These are phyloP conservation scores for Galaxea fascicularis DNA, from an alignment of 92 coral and sea anemone genomes.

Conservation along the genomic window DNA sequence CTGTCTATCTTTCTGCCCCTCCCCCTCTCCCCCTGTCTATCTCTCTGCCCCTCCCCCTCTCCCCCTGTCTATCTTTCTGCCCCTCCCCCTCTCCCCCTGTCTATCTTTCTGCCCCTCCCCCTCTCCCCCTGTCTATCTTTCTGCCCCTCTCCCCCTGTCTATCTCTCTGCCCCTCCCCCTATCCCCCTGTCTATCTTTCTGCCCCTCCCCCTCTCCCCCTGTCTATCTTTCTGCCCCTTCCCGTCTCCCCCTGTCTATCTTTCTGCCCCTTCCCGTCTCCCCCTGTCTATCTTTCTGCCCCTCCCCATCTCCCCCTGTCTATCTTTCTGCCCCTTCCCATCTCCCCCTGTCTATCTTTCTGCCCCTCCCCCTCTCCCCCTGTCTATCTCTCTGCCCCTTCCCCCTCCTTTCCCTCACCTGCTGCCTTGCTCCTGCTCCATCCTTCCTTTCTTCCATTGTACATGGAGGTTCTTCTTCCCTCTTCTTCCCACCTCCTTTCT, in stretches of 20 bases:
- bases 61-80: too few relatives aligned
- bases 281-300: too few relatives aligned
- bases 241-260: too few relatives aligned
- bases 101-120: too few relatives aligned
- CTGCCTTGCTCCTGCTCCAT: background rate
- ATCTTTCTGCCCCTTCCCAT: background rate
- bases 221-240: background rate
- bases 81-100: too few relatives aligned
- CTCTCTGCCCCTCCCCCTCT: too few relatives aligned
- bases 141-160: background rate
- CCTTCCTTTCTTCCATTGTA: background rate
- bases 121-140: background rate
- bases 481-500: background rate
- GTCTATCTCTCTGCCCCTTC: background rate
- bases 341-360: background rate
- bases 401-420: too few relatives aligned
- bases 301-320: too few relatives aligned
- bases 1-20: too few relatives aligned
- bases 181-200: background rate
- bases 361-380: background rate
- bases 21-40: too few relatives aligned
- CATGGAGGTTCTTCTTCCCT: background rate
- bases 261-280: too few relatives aligned
- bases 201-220: background rate
- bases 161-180: background rate